Evolutionary conservation across 2,113 vertebrate species (phyloP), one percentile per base, ranked within the genome.

Genomic region (Strix aluco): DNA sequence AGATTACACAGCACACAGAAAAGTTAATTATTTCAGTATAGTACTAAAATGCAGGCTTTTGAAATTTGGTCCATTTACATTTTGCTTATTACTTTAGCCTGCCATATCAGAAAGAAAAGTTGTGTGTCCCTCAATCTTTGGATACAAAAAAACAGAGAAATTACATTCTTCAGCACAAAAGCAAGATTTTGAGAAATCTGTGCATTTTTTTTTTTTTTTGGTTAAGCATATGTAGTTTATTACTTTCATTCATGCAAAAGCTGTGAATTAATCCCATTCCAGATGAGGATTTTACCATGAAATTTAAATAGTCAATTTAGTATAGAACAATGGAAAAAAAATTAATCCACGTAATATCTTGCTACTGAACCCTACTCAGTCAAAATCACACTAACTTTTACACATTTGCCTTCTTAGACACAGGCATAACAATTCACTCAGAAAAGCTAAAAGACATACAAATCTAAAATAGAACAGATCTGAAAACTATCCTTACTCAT

Each of bases 21-120:
- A 85, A 80, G 27, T 58, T 46, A 46, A 46, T 46, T 30, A 40
- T 57, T 62, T 85, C 42, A 59, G 21, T 30, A 65, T 6, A 77
- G n/a, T 40, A 58, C 55, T 71, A 91, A 93, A 97, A 86, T 15
- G 65, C 86, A 95, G n/a, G 36, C 52, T 88, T 59, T 47, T 92
- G 38, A 34, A 38, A 57, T 79, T 90, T 97, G 96, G 96, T 97
- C 94, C 96, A 73, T 44, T 96, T 95, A 80, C 29, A 86, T 69
- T 91, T 74, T 75, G 40, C 32, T 77, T 38, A 90, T 66, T 95
- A 78, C 86, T 90, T 81, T 59, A 95, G 88, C 90, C 90, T 86
- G 55, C 57, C 4, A 1, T 46, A 86, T 34, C 8, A 20, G 61
- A 66, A 96, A 94, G 79, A 75, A 74, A 78, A 92, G 71, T 27